These are phyloP conservation scores for Synergus umbraculus DNA, from an alignment of 2,888 invertebrate species.

Conservation along the genomic window DNA sequence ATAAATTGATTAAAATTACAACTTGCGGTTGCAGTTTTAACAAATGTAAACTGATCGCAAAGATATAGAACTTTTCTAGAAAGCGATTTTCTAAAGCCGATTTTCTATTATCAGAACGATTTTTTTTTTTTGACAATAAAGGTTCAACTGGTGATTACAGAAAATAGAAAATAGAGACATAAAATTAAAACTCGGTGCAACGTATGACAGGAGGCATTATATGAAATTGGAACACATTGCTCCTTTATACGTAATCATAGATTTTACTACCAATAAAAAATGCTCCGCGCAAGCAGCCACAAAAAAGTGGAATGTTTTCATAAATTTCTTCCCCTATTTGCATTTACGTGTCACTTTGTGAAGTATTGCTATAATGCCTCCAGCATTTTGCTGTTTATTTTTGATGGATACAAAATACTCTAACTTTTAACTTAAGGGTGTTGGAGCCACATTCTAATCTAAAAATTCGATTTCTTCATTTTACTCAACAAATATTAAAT, in stretches of 20 bases:
- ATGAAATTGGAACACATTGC: conserved; percentile 21
- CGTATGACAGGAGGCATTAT: conserved; percentile 40
- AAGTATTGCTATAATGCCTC: background rate
- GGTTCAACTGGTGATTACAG: conserved; percentile 25
- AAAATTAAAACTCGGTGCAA: conserved; percentile 40
- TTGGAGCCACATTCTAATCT: too few species aligned
- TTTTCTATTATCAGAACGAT: background rate
- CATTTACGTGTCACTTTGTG: conserved; percentile 28
- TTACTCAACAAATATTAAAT: too few species aligned
- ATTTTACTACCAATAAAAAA: conserved; percentile 37
- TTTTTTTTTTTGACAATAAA: background rate
- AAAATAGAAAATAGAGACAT: conserved; percentile 41
- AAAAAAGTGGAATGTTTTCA: conserved; percentile 36
- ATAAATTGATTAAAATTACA: conserved; percentile 32
- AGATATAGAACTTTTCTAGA: background rate
- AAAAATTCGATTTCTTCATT: too few species aligned
- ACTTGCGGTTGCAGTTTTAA: background rate
- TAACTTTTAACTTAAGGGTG: too few species aligned
- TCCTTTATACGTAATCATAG: conserved; percentile 25
- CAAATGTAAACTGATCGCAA: background rate
- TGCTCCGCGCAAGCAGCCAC: conserved; percentile 9
- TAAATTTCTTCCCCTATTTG: conserved; percentile 28
- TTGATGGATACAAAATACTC: background rate
- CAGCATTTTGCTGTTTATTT: conserved; percentile 29
- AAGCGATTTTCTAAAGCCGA: background rate